These are phyloP conservation scores for Ectobius pallidus DNA, from an alignment of 2,888 invertebrate genomes.

Conservation along the genomic window DNA sequence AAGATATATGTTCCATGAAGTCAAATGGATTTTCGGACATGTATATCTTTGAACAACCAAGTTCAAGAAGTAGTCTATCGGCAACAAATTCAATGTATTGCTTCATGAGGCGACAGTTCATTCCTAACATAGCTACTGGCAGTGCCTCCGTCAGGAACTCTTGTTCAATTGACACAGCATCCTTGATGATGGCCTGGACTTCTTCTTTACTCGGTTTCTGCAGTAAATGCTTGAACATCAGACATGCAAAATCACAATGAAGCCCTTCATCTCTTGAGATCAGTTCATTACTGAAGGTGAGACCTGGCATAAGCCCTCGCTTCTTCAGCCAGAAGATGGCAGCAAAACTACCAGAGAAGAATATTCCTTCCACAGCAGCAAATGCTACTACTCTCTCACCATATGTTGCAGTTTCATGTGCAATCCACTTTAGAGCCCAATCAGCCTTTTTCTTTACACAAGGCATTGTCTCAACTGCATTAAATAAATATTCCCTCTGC, in stretches of 20 bases:
- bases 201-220: constrained; percentile 83
- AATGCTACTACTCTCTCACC: constrained; percentile 96
- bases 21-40: constrained; percentile 95
- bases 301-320: constrained; percentile 96
- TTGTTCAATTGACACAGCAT: constrained; percentile 95
- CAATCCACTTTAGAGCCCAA: constrained; percentile 98
- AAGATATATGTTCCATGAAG: constrained; percentile 98
- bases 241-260: constrained; percentile 98
- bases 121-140: constrained; percentile 93
- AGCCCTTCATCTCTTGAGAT: constrained; percentile 98
- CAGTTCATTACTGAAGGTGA: constrained; percentile 98
- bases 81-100: constrained; percentile 99
- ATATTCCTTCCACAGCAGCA: constrained; percentile 99
- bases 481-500: constrained; percentile 92
- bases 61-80: constrained; percentile 87
- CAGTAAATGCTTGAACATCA: constrained; percentile 92
- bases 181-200: constrained; percentile 80
- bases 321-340: constrained; percentile 99
- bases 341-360: constrained; percentile 99
- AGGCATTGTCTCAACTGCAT: constrained; percentile 96
- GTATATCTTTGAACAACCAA: constrained; percentile 88
- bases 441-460: constrained; percentile 97
- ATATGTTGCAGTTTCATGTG: constrained; percentile 83
- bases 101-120: constrained; percentile 96
- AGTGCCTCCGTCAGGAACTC: constrained; percentile 97